phyloP scores from a whole-genome alignment of 2,888 invertebrate genomes.

The Drosophila longiperda region DNA sequence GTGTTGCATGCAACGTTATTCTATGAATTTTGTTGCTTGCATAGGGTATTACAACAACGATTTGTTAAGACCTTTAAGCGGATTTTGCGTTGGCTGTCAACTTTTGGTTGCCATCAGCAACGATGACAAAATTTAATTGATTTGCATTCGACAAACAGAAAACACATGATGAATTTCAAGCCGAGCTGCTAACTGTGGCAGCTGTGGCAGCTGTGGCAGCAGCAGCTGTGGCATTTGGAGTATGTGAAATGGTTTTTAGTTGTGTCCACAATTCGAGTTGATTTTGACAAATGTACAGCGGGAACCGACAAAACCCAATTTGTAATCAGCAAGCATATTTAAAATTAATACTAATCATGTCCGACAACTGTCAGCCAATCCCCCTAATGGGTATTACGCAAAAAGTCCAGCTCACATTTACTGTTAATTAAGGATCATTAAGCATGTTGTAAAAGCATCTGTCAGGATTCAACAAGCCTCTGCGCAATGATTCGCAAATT shows the following conservation, averaged over 20 bases:
- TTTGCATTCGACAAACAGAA: slow-evolving; percentile 64
- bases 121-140: slow-evolving; percentile 71
- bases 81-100: slow-evolving; percentile 72
- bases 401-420: background rate
- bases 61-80: slow-evolving; percentile 62
- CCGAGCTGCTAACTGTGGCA: background rate
- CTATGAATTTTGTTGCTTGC: background rate
- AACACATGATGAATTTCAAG: slow-evolving; percentile 38
- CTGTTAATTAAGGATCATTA: background rate
- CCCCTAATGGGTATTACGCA: background rate
- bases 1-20: background rate
- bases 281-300: slow-evolving; percentile 8
- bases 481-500: slow-evolving; percentile 1
- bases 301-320: slow-evolving; percentile 8
- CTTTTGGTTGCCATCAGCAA: slow-evolving; percentile 63
- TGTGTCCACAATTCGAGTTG: slow-evolving; percentile 23
- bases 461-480: background rate
- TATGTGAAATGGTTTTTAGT: slow-evolving; percentile 21
- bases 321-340: slow-evolving; percentile 12
- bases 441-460: background rate
- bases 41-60: slow-evolving; percentile 27
- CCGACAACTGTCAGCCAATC: background rate
- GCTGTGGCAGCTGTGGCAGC: slow-evolving; percentile 19
- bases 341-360: slow-evolving; percentile 11
- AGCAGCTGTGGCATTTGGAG: background rate